Base-by-base conservation (phyloP, 2,888 invertebrate species). In the Orthosia gothica region DNA sequence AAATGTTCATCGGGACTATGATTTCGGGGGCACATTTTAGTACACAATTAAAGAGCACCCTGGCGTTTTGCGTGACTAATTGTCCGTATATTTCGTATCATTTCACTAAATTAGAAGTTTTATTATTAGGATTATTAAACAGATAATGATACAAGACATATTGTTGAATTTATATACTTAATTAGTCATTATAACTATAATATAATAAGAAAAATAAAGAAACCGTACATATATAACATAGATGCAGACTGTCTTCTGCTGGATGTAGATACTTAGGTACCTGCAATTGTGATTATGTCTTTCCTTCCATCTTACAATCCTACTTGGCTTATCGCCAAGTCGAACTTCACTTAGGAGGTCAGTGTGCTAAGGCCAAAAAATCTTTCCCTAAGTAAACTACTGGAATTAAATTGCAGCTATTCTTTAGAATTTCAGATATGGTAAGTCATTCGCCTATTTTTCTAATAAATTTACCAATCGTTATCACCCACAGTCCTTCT, bases 1-100 rank as follows among this genome's bases (percentile, higher is more conserved):
- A 88, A 87, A 85, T 81, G 69, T 70, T 68, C 32, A 75, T 20
- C 20, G 20, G 68, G 5, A 49, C 16, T 45, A 23, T 58, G 52
- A 26, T 47, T 59, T 61, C 15, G 16, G 12, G 12, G 26, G 50
- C n/a, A 3, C 11, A 68, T n/a, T 50, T 49, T 23, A 32, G 9
- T 50, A 23, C 49, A n/a, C 23, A 50, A 40, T n/a, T 40, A 57
- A 49, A 32, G 18, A 55, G 40, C 65, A 78, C 5, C 40, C 15
- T n/a, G 3, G 23, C 13, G 18, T 49, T 50, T 58, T 13, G n/a
- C 26, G 18, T 50, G 18, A 32, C 16, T 12, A 23, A 20, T 50
- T 26, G 9, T 5, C 23, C 50, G 18, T 15, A 26, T 3, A 26
- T 26, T 26, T 26, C 26, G 26, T 26, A 52, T 52, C 3, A 18